Conservation (phyloP, 2,113 vertebrate species). For the Myotis yumanensis region DNA sequence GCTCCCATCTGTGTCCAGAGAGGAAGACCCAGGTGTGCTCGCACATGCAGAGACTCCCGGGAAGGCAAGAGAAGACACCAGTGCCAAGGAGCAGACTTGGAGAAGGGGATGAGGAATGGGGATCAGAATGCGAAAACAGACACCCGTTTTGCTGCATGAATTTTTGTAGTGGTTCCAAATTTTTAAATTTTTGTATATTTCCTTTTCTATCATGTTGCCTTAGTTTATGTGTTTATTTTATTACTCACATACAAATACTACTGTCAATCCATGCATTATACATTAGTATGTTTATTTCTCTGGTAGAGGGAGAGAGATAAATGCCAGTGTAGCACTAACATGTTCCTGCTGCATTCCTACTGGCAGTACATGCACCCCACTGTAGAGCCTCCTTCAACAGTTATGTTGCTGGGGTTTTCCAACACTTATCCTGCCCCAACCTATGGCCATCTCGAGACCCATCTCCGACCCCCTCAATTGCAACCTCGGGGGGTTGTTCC, state of each 20-base stretch:
- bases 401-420: neutral
- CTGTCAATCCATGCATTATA: neutral
- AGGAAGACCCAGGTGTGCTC: neutral
- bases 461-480: neutral
- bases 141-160: too few relatives aligned
- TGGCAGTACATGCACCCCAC: too few relatives aligned
- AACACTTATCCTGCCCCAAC: neutral
- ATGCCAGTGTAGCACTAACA: neutral
- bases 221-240: neutral
- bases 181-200: neutral
- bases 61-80: neutral
- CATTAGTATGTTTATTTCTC: neutral
- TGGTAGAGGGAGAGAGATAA: neutral
- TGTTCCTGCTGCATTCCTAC: neutral
- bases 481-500: neutral
- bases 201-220: neutral
- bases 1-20: neutral
- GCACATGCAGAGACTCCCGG: neutral
- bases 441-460: rapidly evolving
- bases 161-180: neutral
- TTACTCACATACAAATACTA: neutral
- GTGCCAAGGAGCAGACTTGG: neutral
- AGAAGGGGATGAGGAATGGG: neutral
- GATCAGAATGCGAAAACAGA: neutral
- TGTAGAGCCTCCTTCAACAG: neutral